Base-by-base conservation (phyloP, 2,888 invertebrate genomes). In the Lymantria monacha region DNA sequence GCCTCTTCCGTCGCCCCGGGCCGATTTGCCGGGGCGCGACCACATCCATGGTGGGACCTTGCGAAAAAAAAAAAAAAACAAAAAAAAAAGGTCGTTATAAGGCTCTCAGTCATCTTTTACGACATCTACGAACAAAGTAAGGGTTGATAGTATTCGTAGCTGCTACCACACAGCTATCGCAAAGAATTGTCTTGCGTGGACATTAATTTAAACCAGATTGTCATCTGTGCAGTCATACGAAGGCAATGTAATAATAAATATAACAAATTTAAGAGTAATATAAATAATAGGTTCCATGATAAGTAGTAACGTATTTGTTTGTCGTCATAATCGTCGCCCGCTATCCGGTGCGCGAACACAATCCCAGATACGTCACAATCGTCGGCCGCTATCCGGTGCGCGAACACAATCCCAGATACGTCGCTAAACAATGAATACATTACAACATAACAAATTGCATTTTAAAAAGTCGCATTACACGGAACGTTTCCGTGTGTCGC, bases 401-500 rank as follows among this genome's bases (percentile, higher is more conserved):
- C 41, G 3, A 41, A 48, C 30, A 59, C 61, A 53, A 63, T 66
- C 66, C n/a, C 59, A 66, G 66, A 66, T 66, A 63, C 22, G 61
- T 56, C 59, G 40, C 38, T 49, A 59, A 65, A 55, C 66, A 66
- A 66, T 59, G 65, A 66, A 66, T 66, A 66, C 55, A 63, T 66
- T 66, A 66, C 61, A 66, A 63, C 37, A 48, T 57, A 66, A 66
- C 63, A 66, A 66, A 66, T 66, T 63, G 66, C 54, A 66, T 59
- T 66, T 63, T 63, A 66, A 66, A 66, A 66, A 63, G 61, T 46
- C 45, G 48, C 57, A 59, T 61, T 61, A 66, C 66, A 63, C 51
- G 65, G 53, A 66, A 61, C 49, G 61, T 57, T 66, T 61, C 61
- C 65, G 65, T 66, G 65, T 66, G 66, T 63, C 63, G 57, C 52